Percentiles rank a stretch among this genome's conserved stretches.
Evolutionary conservation across 2,113 vertebrate genomes (phyloP).

Genomic region (Oryzias woworae): DNA sequence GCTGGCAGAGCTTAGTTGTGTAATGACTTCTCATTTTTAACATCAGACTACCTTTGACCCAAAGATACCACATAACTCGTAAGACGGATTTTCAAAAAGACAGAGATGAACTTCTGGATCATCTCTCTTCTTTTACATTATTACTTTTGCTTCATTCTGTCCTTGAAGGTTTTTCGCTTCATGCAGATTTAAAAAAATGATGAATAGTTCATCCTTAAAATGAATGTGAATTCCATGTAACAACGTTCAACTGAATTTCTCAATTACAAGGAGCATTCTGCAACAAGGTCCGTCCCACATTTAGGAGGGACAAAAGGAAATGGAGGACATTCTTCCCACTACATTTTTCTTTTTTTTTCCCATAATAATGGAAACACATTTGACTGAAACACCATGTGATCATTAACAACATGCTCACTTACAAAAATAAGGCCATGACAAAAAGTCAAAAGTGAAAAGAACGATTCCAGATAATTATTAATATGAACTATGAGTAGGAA

Average conservation of each 20-base stretch:
- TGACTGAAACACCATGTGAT: too few relatives aligned
- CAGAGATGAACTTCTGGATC: slow-evolving; percentile 33
- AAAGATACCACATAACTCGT: slow-evolving; percentile 33
- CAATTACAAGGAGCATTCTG: neutral
- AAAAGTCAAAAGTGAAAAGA: too few relatives aligned
- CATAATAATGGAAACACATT: too few relatives aligned
- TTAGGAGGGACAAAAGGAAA: neutral
- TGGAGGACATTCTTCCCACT: too few relatives aligned
- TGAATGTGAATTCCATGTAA: neutral
- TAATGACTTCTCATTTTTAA: slow-evolving; percentile 24
- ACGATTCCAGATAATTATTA: too few relatives aligned
- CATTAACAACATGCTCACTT: too few relatives aligned
- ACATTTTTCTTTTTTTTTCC: too few relatives aligned
- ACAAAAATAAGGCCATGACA: too few relatives aligned
- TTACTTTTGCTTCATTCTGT: slow-evolving; percentile 1
- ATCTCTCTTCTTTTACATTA: slow-evolving; percentile 20
- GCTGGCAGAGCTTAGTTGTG: slow-evolving; percentile 3
- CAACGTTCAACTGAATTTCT: neutral
- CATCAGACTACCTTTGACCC: slow-evolving; percentile 33
- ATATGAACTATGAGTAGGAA: too few relatives aligned
- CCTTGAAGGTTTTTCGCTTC: neutral
- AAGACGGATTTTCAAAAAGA: slow-evolving; percentile 38
- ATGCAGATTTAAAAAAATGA: neutral
- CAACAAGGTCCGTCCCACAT: too few relatives aligned
- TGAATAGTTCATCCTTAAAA: neutral